phyloP scores from a whole-genome alignment of 2,113 vertebrate genomes.

The Perca fluviatilis region DNA sequence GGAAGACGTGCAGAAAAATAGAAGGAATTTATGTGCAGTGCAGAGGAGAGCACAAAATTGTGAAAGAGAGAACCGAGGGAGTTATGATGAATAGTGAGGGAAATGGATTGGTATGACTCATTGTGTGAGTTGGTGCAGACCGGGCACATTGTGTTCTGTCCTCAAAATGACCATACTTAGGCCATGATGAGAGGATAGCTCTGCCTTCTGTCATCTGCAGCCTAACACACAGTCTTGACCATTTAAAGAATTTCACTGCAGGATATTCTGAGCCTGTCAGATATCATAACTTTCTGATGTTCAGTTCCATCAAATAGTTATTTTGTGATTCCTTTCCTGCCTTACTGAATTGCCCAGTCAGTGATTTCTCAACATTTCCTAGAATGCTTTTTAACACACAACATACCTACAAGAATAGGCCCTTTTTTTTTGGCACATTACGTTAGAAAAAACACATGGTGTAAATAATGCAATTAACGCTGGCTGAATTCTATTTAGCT shows the following conservation, averaged over 20 bases:
- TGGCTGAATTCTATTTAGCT: not conserved
- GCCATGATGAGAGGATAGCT: constrained; percentile 24
- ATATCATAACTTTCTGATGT: constrained; percentile 19
- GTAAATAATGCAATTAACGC: not conserved
- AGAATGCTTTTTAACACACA: constrained; percentile 4
- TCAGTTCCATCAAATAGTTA: not conserved
- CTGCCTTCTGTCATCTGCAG: constrained; percentile 46
- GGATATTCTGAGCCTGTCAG: constrained; percentile 30
- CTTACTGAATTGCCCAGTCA: not conserved
- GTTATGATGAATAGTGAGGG: constrained; percentile 29
- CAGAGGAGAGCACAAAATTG: not conserved
- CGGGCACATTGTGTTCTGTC: constrained; percentile 60
- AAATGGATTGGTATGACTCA: constrained; percentile 58
- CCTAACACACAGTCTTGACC: constrained; percentile 41
- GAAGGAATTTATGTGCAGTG: not conserved
- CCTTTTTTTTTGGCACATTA: not conserved
- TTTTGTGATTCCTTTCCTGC: not conserved
- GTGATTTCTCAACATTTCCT: not conserved
- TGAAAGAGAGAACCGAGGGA: constrained; percentile 1
- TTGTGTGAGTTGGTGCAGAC: constrained; percentile 23
- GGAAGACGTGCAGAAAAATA: not conserved
- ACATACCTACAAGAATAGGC: not conserved
- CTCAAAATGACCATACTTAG: constrained; percentile 53
- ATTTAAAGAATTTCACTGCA: constrained; percentile 39
- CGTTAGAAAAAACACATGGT: not conserved